Percentiles rank a stretch among this genome's conserved stretches.
Evolutionary conservation across 37 sponge, comb jelly and placozoan species (phyloP).

Genomic region (Mnemiopsis leidyi): DNA sequence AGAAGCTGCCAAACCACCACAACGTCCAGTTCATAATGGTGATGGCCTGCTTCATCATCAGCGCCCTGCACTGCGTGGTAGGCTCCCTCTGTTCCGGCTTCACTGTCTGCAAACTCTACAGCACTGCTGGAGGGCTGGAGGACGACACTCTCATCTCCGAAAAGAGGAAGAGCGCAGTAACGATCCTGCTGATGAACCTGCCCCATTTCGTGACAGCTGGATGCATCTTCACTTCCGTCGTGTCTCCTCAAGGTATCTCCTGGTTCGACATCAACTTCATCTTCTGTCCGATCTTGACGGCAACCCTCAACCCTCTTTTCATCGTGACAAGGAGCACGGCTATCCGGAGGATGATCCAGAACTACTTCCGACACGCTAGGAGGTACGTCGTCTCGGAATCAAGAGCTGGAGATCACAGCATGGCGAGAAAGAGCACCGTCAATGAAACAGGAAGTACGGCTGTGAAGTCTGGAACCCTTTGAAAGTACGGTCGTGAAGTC

Average conservation of each 20-base stretch:
- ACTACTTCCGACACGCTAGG: neutral
- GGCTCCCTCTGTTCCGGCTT: constrained; percentile 36
- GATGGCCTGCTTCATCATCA: constrained; percentile 45
- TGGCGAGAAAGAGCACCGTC: neutral
- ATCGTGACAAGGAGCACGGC: constrained; percentile 36
- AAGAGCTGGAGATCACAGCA: neutral
- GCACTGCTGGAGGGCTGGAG: neutral
- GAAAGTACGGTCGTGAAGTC: neutral
- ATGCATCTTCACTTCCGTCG: constrained; percentile 60
- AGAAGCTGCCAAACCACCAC: constrained; percentile 23
- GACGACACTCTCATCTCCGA: neutral
- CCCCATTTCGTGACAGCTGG: constrained; percentile 52
- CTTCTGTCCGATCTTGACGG: constrained; percentile 62
- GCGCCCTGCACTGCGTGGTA: constrained; percentile 37
- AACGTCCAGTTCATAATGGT: constrained; percentile 29
- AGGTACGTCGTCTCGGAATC: neutral
- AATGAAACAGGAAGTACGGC: neutral
- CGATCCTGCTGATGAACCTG: constrained; percentile 55
- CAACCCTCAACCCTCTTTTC: constrained; percentile 52
- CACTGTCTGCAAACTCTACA: constrained; percentile 50
- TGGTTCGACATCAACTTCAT: constrained; percentile 66
- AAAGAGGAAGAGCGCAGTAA: constrained; percentile 18
- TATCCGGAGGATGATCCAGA: constrained; percentile 57
- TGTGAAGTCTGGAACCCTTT: neutral
- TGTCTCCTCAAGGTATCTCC: constrained; percentile 20